Base-by-base conservation (phyloP, 2,113 vertebrate genomes). In the Arizona elegans region DNA sequence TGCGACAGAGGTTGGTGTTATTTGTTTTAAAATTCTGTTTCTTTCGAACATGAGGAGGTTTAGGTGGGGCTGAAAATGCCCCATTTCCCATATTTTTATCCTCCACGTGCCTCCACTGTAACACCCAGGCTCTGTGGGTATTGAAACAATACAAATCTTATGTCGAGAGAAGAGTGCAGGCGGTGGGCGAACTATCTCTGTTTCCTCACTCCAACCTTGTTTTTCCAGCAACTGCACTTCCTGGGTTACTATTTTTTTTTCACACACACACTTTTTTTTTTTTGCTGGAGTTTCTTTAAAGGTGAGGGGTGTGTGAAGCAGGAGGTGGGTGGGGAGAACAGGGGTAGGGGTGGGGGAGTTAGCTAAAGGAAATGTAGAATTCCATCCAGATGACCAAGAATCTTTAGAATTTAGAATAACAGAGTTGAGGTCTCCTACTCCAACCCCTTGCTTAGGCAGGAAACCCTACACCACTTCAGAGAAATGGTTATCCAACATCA, bases 1-100 rank as follows among this genome's bases (percentile, higher is more conserved):
- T 99, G 19, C 97, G 96, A 86, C 97, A 95, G 96, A 97, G 98
- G 99, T 99, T 70, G 97, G 97, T 47, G 1, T 47, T 4, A 17
- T 24, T 24, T 15, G 2, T 29, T 19, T 10, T 33, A 26, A 62
- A 4, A 4, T 47, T 47, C 13, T 13, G 6, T 33, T 54, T 70
- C n/a, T 88, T 23, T 47, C 3, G 8, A 21, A 29, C 50, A 0
- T 1, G 47, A 26, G 5, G 8, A 8, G 26, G 24, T 33, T n/a
- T 47, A 4, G 21, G 12, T 15, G 59, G 59, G 59, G 26, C 47
- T 11, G 8, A 29, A 13, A 47, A 43, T 5, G 9, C 26, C 50
- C n/a, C 9, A 3, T 7, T 87, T n/a, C 85, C 85, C 43, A 5
- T 15, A n/a, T 87, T 50, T 47, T 10, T 23, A n/a, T 24, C 33